Evolutionary conservation across 2,888 invertebrate genomes (phyloP), one percentile per base, ranked within the genome.

Genomic region (Drosophila conformis): DNA sequence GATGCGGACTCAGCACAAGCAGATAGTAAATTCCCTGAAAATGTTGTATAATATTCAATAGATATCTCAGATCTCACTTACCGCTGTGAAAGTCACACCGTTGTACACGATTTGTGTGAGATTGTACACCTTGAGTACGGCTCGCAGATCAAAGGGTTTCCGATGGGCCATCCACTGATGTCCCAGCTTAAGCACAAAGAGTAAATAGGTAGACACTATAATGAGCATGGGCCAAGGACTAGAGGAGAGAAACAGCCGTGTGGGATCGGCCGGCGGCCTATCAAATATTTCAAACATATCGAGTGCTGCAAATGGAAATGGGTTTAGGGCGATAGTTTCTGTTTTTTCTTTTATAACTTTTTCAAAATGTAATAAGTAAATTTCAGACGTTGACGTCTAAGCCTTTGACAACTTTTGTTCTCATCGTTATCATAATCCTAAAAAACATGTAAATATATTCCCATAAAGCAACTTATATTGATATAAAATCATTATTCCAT

Each of bases 171-270:
- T 82, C 1, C 78, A 21, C 18, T 13, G 35, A 0, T 61, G 71
- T 0, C 82, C 88, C 27, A 84, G 15, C 13, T 82, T 68, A 8
- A 87, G 63, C 0, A 85, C 58, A 25, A 82, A 78, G 0, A 82
- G 1, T 72, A 82, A 33, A 35, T 82, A 82, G 27, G 15, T 25
- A 1, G 31, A 40, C 1, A 62, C 15, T 8, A 82, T 75, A n/a
- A 31, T 10, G 21, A 70, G 1, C 49, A 75, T 36, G 1, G 82
- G 85, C 63, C 59, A 70, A 7, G 64, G 69, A 65, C 79, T 75
- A 35, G 8, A 1, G 18, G 59, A 31, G 6, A 87, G 68, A 7
- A 69, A 69, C 29, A 82, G 10, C 0, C 29, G 36, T 7, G 59
- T 53, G 8, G 85, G 72, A 73, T 82, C 82, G 3, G 54, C 52